Base-by-base conservation (phyloP, 2,113 vertebrate species). In the Ophiodon elongatus region DNA sequence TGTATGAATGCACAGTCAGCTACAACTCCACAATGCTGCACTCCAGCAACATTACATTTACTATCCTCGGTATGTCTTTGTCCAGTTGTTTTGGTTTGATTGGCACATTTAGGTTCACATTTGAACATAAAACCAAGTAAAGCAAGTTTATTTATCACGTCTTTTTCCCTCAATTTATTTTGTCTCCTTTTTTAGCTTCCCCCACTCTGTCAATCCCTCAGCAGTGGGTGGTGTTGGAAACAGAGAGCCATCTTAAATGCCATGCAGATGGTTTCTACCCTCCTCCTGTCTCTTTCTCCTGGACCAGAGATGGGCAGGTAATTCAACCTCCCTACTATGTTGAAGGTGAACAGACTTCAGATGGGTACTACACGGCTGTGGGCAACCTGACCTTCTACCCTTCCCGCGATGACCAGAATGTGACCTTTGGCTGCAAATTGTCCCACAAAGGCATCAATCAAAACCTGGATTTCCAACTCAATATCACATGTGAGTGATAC, bases 381-480 rank as follows among this genome's bases (percentile, higher is more conserved):
- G 90, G 88, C 56, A 91, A 93, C 73, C 82, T 95, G 57, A 92
- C 89, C 21, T 56, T 95, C 63, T 91, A 82, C 31, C 92, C 96
- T 4, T 87, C 92, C 7, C 79, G 72, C 3, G 74, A 87, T 6
- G 93, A 96, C 89, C 90, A 89, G 70, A 95, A 95, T 39, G 78
- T 72, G 11, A 95, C 92, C 65, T 96, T 92, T 69, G 76, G 90
- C 73, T 96, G 96, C 79, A 86, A 71, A 84, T 94, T 96, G 39
- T 93, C 45, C 1, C 96, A 96, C 57, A 68, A 25, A 5, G 84
- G 90, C 41, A 73, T 43, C 33, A 3, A 83, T 35, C 85, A 88
- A 4, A 79, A 93, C 25, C 19, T 83, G 69, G 69, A 90, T 54
- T 94, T 96, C 71, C 85, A 65, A 10, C 91, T 94, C 23, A 93